Evolutionary conservation across 2,797 vertebrate genomes (phyloP).

Genomic region (Nyctalus aviator): DNA sequence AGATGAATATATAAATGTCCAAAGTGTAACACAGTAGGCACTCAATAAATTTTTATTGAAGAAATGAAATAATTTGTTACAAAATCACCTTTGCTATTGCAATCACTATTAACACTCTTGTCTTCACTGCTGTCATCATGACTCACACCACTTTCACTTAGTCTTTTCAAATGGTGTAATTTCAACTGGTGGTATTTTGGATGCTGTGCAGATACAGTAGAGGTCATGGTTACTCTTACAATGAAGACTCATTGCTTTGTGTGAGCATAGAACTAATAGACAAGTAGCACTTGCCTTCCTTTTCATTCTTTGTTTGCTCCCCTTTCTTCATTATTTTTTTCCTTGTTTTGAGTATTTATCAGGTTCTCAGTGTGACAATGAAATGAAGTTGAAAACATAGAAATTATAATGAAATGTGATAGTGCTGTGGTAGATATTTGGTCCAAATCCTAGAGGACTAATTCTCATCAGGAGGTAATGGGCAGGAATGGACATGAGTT

Average conservation of each 20-base stretch:
- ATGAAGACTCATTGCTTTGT: not conserved
- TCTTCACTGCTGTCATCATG: not conserved
- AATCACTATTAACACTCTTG: not conserved
- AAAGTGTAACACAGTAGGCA: not conserved
- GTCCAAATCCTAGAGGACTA: not conserved
- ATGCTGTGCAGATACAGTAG: not conserved
- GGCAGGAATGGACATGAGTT: not conserved
- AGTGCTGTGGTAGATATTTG: not conserved
- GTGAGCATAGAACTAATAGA: not conserved
- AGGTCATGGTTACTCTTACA: not conserved
- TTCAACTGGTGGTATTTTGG: not conserved
- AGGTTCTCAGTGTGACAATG: not conserved
- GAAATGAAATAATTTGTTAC: not conserved
- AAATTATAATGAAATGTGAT: not conserved
- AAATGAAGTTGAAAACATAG: conserved; percentile 15
- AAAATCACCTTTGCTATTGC: not conserved
- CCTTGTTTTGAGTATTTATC: not conserved
- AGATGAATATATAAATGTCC: not conserved
- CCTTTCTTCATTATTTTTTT: conserved; percentile 1
- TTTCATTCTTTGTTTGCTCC: not conserved
- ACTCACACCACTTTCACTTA: not conserved
- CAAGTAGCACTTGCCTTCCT: not conserved
- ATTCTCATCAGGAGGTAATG: not conserved
- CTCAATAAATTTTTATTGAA: conserved; percentile 7
- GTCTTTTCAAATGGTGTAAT: not conserved